phyloP scores from a whole-genome alignment of 2,113 vertebrate species.

The Hoplias malabaricus region DNA sequence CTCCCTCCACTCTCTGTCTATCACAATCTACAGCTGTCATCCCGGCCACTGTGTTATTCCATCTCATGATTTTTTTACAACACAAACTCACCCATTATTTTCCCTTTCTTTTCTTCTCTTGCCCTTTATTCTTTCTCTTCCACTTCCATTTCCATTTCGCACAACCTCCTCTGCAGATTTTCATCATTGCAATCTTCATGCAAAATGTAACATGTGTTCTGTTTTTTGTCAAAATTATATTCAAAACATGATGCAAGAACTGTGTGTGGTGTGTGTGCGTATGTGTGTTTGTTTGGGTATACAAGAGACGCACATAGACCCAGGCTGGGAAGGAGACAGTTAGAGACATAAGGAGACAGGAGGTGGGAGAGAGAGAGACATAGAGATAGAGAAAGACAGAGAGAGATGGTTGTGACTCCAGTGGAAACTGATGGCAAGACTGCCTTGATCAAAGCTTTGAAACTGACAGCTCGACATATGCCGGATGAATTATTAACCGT shows the following conservation, averaged over 20 bases:
- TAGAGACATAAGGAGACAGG: neutral
- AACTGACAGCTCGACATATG: constrained; percentile 76
- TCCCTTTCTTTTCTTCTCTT: neutral
- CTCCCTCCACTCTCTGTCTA: constrained; percentile 14
- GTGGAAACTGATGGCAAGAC: constrained; percentile 66
- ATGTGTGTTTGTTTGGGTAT: neutral
- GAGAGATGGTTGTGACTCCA: constrained; percentile 13
- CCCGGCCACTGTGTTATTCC: constrained; percentile 28
- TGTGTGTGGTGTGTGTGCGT: neutral
- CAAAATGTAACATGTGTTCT: constrained; percentile 13
- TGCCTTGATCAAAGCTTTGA: constrained; percentile 70
- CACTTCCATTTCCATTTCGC: neutral
- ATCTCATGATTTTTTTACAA: constrained; percentile 26
- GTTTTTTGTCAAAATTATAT: constrained; percentile 13
- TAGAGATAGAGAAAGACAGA: neutral
- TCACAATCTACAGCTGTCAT: constrained; percentile 37
- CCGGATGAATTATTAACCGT: constrained; percentile 77
- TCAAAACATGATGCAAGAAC: constrained; percentile 23
- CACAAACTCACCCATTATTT: neutral
- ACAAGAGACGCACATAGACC: neutral
- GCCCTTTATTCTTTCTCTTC: neutral
- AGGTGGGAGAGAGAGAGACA: neutral
- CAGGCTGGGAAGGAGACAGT: neutral
- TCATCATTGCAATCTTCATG: neutral
- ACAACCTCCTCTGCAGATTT: constrained; percentile 1